A percentile compares a stretch with the other conserved stretches of the same genome.
Conservation (phyloP, 2,888 invertebrate species). For the Petrophora chlorosata region DNA sequence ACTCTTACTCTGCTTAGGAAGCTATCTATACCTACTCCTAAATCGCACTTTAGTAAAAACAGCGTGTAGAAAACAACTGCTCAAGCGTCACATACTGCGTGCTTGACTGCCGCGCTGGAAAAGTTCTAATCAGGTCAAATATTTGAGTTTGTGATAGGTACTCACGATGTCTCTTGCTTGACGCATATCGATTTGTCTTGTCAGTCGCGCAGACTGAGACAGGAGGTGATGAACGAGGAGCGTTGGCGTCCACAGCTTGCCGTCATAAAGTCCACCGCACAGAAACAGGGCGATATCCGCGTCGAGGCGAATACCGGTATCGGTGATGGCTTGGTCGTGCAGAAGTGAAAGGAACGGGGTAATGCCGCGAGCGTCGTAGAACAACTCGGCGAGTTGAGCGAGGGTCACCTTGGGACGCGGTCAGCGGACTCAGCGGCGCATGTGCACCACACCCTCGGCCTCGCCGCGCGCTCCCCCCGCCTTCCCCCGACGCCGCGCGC, state of each 20-base stretch:
- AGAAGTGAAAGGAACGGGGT: slow-evolving; percentile 73
- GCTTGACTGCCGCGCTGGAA: slow-evolving; percentile 42
- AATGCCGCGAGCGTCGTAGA: slow-evolving; percentile 55
- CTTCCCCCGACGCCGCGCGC: slow-evolving; percentile 36
- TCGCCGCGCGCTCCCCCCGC: slow-evolving; percentile 46
- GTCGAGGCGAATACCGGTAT: slow-evolving; percentile 68
- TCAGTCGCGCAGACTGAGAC: slow-evolving; percentile 76
- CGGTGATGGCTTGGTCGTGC: slow-evolving; percentile 48
- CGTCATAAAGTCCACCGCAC: slow-evolving; percentile 71
- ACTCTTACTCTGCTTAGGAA: not conserved
- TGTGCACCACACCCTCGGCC: slow-evolving; percentile 81
- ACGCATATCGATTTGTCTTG: slow-evolving; percentile 82
- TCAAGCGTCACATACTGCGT: too few relatives aligned
- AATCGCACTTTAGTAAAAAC: too few relatives aligned
- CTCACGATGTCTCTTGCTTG: slow-evolving; percentile 79
- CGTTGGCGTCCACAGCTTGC: slow-evolving; percentile 80
- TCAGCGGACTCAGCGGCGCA: slow-evolving; percentile 66
- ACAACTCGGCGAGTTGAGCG: slow-evolving; percentile 56
- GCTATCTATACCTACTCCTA: too few relatives aligned
- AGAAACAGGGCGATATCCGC: slow-evolving; percentile 64
- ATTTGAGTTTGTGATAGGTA: slow-evolving; percentile 58
- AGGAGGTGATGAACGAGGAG: slow-evolving; percentile 79
- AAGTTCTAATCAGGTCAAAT: slow-evolving; percentile 51
- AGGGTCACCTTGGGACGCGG: slow-evolving; percentile 77
- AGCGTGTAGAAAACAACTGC: too few relatives aligned